Percentiles rank a stretch among this genome's conserved stretches.
phyloP scores from a whole-genome alignment of 1,140 invertebrate genomes.

The Platyura marginata region DNA sequence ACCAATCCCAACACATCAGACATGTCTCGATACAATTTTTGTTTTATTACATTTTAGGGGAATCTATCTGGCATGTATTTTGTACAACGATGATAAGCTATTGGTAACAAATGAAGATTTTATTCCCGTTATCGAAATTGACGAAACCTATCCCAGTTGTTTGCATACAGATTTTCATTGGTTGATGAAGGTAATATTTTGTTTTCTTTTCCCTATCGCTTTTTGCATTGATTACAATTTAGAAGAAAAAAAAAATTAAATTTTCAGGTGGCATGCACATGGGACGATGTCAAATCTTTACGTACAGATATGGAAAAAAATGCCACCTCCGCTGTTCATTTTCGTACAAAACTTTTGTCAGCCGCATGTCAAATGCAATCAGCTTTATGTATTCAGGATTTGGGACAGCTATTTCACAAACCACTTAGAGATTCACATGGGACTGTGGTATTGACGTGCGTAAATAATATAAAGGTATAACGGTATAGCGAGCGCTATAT shows the following conservation, averaged over 20 bases:
- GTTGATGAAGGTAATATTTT: constrained; percentile 73
- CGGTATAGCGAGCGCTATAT: too few species aligned
- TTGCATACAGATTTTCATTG: constrained; percentile 90
- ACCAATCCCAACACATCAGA: too few species aligned
- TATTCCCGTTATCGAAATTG: constrained; percentile 87
- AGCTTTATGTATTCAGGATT: constrained; percentile 73
- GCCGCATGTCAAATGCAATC: constrained; percentile 85
- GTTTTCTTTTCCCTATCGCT: not conserved
- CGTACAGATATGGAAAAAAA: constrained; percentile 86
- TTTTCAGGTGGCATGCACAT: constrained; percentile 64
- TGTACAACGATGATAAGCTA: constrained; percentile 89
- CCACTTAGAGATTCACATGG: constrained; percentile 74
- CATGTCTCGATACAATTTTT: not conserved
- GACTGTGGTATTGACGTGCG: constrained; percentile 73
- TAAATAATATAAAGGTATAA: constrained; percentile 54
- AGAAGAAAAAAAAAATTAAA: not conserved
- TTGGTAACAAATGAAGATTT: constrained; percentile 92
- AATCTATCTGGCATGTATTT: constrained; percentile 75
- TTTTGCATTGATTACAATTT: not conserved
- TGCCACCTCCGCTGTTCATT: constrained; percentile 73
- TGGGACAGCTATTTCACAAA: constrained; percentile 83
- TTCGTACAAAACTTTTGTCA: constrained; percentile 77
- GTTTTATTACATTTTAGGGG: constrained; percentile 40
- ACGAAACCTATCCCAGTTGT: constrained; percentile 83
- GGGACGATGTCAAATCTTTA: constrained; percentile 86